Evolutionary conservation across 2,113 vertebrate genomes (phyloP), one percentile per base, ranked within the genome.

Genomic region (Gymnarchus niloticus): DNA sequence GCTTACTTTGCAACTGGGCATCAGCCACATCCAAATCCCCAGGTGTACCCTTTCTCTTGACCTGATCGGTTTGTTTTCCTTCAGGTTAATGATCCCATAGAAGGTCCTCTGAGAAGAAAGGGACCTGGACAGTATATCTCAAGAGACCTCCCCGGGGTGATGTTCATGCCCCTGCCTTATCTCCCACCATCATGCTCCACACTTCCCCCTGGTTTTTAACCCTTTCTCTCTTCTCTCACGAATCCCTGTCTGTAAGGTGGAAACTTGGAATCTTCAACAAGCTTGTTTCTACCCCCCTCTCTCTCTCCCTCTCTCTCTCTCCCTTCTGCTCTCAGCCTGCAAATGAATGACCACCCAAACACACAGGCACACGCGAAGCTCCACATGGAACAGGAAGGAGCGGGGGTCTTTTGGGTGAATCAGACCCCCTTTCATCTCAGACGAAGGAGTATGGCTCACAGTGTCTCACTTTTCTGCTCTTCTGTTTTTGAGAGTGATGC

Each of bases 81-180:
- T 21, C 61, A 85, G 84, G 77, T 77, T 85, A 85, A 85, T 85
- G 49, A 73, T 23, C 84, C 33, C 61, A 21, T 51, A 25, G 49
- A 77, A 56, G 41, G 84, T 44, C 41, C 49, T 23, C 7, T 78
- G 21, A 76, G 83, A 10, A n/a, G 48, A 28, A 73, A 37, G 19
- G 19, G 21, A 54, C 28, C 19, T n/a, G 17, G 6, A 49, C 28
- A 77, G 28, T 85, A 12, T 76, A 85, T 85, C 28, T 19, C 9
- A 1, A 37, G 51, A 41, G 8, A 19, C 17, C 49, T 54, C 28
- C 8, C 52, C 65, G n/a, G 41, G 23, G 48, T 85, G 61, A 85
- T 21, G 25, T 7, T 19, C 6, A 25, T 33, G 10, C 69, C 61
- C 52, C 28, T 33, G 8, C 48, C 56, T 81, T 85, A 78, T 80